These are phyloP conservation scores for Hylia prasina DNA, from an alignment of 2,113 vertebrate genomes.

Conservation along the genomic window DNA sequence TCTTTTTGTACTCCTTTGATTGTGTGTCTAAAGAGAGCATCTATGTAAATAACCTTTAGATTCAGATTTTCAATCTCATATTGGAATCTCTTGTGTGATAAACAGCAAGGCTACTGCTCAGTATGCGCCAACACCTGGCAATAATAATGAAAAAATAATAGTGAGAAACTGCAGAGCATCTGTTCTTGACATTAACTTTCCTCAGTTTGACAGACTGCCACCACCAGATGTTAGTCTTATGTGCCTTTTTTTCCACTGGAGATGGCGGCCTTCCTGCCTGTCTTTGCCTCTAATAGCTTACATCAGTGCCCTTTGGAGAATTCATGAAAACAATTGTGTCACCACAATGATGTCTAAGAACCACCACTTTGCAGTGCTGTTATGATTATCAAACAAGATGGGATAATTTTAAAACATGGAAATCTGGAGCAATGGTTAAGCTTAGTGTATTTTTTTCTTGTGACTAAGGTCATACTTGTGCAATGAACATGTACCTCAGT, in stretches of 20 bases:
- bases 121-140: constrained; percentile 74
- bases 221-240: constrained; percentile 77
- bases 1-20: constrained; percentile 25
- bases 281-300: constrained; percentile 49
- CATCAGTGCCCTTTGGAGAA: constrained; percentile 55
- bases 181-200: constrained; percentile 79
- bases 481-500: not conserved
- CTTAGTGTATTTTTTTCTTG: not conserved
- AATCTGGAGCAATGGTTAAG: not conserved
- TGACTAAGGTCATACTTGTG: not conserved
- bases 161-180: constrained; percentile 71
- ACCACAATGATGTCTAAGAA: not conserved
- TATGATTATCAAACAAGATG: not conserved
- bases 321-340: constrained; percentile 38
- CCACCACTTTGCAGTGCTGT: not conserved
- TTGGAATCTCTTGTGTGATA: constrained; percentile 61
- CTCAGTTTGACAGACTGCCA: constrained; percentile 75
- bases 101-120: constrained; percentile 74
- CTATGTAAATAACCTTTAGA: constrained; percentile 64
- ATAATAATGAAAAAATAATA: constrained; percentile 81
- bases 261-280: constrained; percentile 56
- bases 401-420: not conserved
- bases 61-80: not conserved
- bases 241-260: constrained; percentile 54
- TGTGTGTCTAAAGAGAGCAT: constrained; percentile 41